Conservation (phyloP, 2,888 invertebrate species). For the Melieria crassipennis region DNA sequence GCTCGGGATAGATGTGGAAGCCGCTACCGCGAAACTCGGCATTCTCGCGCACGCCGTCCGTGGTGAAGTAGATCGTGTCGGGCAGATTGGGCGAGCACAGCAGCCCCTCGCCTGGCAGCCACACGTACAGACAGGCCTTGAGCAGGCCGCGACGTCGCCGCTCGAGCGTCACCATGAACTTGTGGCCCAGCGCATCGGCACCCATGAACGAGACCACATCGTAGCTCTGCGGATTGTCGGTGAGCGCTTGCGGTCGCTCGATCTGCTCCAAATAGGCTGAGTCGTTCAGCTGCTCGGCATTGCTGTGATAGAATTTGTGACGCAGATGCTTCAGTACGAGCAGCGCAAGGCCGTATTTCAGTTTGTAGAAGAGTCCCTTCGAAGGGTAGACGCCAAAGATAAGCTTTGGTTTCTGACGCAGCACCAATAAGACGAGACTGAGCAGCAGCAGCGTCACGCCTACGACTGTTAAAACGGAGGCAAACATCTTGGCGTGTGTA, state of each 20-base stretch:
- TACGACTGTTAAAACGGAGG: constrained; percentile 30
- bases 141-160: constrained; percentile 74
- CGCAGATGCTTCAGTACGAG: constrained; percentile 62
- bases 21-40: constrained; percentile 75
- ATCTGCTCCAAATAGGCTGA: constrained; percentile 60
- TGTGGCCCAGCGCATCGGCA: constrained; percentile 71
- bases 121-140: constrained; percentile 75
- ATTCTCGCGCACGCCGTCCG: constrained; percentile 65
- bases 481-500: constrained; percentile 43
- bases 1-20: constrained; percentile 72
- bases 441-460: constrained; percentile 31
- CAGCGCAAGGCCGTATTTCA: constrained; percentile 68
- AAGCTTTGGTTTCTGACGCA: constrained; percentile 57
- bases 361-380: constrained; percentile 68
- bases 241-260: constrained; percentile 68
- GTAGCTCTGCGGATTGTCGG: constrained; percentile 69
- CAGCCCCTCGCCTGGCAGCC: constrained; percentile 76
- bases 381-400: constrained; percentile 69
- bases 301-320: constrained; percentile 63
- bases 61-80: constrained; percentile 73
- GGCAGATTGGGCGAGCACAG: constrained; percentile 76
- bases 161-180: constrained; percentile 75
- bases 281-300: constrained; percentile 49
- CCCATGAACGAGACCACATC: constrained; percentile 84
- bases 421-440: constrained; percentile 46